Percentiles rank a stretch among this genome's conserved stretches.
Conservation (phyloP, 1,140 invertebrate genomes). For the Pseudomyrmex pallidus region DNA sequence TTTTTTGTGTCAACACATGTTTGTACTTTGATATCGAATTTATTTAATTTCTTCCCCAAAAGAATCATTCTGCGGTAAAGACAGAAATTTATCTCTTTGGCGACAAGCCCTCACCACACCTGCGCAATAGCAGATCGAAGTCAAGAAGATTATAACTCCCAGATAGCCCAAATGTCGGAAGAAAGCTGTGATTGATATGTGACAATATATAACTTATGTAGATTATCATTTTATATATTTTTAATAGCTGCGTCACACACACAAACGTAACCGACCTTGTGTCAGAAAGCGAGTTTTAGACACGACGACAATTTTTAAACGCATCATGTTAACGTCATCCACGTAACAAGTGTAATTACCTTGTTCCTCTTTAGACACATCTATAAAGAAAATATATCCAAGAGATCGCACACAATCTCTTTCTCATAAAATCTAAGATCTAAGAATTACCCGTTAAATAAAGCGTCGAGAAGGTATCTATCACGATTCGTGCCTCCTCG, state of each 20-base stretch:
- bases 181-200: conserved; percentile 80
- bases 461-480: conserved; percentile 86
- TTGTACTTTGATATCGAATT: background rate
- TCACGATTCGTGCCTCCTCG: conserved; percentile 82
- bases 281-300: conserved; percentile 83
- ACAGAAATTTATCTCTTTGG: conserved; percentile 66
- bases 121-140: conserved; percentile 85
- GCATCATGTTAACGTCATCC: conserved; percentile 85
- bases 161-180: conserved; percentile 86
- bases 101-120: conserved; percentile 84
- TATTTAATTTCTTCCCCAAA: background rate
- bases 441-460: conserved; percentile 82
- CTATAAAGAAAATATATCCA: conserved; percentile 61
- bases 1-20: background rate
- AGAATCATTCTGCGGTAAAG: conserved; percentile 9
- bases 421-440: no score
- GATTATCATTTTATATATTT: background rate
- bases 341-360: conserved; percentile 87
- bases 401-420: no score
- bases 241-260: background rate
- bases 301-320: conserved; percentile 84
- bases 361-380: conserved; percentile 84
- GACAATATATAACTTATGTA: background rate
- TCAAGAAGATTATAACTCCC: conserved; percentile 85
- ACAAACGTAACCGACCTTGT: conserved; percentile 75